Evolutionary conservation across 1,140 invertebrate genomes (phyloP).

Genomic region (Muscidifurax raptorellus): DNA sequence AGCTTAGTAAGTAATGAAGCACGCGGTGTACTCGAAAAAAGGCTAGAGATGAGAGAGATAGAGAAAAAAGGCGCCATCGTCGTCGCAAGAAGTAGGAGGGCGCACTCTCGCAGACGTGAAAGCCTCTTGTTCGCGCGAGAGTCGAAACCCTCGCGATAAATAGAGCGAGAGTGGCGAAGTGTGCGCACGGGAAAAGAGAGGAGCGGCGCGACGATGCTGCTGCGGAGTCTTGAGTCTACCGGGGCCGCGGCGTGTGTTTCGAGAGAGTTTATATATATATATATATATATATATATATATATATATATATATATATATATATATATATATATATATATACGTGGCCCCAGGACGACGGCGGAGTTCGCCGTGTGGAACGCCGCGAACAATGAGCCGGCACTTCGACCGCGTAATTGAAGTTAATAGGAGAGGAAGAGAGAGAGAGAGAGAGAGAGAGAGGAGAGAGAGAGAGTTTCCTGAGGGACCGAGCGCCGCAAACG

Average conservation of each 20-base stretch:
- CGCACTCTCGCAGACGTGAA: constrained; percentile 1
- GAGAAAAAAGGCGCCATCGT: constrained; percentile 39
- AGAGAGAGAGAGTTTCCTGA: background rate
- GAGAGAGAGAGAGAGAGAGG: background rate
- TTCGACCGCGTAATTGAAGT: constrained; percentile 60
- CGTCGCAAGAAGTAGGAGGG: background rate
- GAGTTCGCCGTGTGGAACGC: constrained; percentile 54
- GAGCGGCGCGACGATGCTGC: background rate
- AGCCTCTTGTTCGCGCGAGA: constrained; percentile 32
- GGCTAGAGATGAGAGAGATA: background rate
- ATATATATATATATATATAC: too few relatives aligned
- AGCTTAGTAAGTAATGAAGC: too few relatives aligned
- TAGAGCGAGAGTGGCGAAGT: constrained; percentile 26
- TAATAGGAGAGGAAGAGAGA: constrained; percentile 57
- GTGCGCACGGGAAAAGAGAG: constrained; percentile 14
- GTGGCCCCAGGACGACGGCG: constrained; percentile 7
- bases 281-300: too few relatives aligned
- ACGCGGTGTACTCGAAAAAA: too few relatives aligned
- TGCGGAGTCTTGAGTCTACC: background rate
- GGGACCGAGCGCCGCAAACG: background rate
- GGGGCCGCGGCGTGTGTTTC: background rate
- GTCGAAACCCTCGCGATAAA: constrained; percentile 37
- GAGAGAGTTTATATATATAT: too few relatives aligned
- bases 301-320: too few relatives aligned
- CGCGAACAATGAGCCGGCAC: constrained; percentile 58